A percentile compares a stretch with the other conserved stretches of the same genome.
Conservation (phyloP, 2,113 vertebrate species). For the Anser cygnoides region DNA sequence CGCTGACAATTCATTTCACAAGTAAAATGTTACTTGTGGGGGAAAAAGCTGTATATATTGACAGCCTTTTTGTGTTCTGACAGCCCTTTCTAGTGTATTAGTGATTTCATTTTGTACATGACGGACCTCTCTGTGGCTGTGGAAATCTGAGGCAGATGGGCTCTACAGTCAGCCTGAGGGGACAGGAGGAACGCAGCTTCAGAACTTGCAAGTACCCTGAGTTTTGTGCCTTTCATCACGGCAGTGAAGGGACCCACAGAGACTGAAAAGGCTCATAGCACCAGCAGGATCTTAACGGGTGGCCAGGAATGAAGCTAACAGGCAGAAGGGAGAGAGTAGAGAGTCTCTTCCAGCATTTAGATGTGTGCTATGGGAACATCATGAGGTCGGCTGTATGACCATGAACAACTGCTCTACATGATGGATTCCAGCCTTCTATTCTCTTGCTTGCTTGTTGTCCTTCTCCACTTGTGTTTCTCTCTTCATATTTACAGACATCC, state of each 20-base stretch:
- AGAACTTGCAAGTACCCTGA: slow-evolving; percentile 20
- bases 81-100: slow-evolving; percentile 46
- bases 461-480: not conserved
- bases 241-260: not conserved
- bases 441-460: accelerated
- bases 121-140: slow-evolving; percentile 42
- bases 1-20: slow-evolving; percentile 25
- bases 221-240: slow-evolving; percentile 62
- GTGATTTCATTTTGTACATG: slow-evolving; percentile 42
- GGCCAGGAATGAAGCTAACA: not conserved
- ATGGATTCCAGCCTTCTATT: not conserved
- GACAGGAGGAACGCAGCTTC: slow-evolving; percentile 48
- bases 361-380: accelerated
- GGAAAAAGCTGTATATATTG: slow-evolving; percentile 33
- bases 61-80: slow-evolving; percentile 63
- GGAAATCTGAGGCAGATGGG: slow-evolving; percentile 71
- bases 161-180: slow-evolving; percentile 73
- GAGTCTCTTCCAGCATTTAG: not conserved
- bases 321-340: not conserved
- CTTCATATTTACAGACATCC: not conserved
- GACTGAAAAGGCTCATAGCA: not conserved
- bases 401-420: accelerated
- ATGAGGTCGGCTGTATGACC: not conserved
- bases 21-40: slow-evolving; percentile 47
- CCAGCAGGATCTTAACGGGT: not conserved